Evolutionary conservation across 53 echinoderm and acorn worm genomes (phyloP).

Genomic region (Astropecten irregularis): DNA sequence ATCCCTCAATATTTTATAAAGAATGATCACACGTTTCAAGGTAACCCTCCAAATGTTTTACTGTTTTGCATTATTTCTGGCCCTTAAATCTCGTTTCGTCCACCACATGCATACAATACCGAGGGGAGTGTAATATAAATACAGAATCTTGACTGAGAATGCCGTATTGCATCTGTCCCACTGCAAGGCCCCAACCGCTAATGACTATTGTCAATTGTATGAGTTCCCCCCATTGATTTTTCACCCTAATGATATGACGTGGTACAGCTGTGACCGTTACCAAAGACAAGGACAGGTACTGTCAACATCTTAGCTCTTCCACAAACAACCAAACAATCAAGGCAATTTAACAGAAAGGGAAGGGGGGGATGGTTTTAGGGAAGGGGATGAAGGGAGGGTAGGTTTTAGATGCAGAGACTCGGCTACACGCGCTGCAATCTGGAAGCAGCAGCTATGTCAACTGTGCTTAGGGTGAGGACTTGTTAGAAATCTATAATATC

Average conservation of each 20-base stretch:
- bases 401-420: no score
- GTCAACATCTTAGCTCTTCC: constrained; percentile 25
- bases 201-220: constrained; percentile 25
- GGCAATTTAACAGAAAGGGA: background rate
- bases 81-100: no score
- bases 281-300: constrained; percentile 34
- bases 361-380: background rate
- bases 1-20: no score
- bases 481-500: background rate
- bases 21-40: no score
- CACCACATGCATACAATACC: no score
- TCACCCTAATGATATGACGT: background rate
- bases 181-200: constrained; percentile 29
- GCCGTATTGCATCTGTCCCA: constrained; percentile 20
- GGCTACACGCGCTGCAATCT: no score
- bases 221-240: constrained; percentile 44
- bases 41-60: no score
- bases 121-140: no score
- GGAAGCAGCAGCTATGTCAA: constrained; percentile 51
- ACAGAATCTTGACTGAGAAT: no score
- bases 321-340: background rate
- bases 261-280: constrained; percentile 21
- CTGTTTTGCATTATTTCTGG: no score
- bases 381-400: no score
- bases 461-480: background rate